A percentile compares a stretch with the other conserved stretches of the same genome.
These are phyloP conservation scores for Drosophila kikkawai DNA, from an alignment of 1,140 invertebrate genomes.

Conservation along the genomic window DNA sequence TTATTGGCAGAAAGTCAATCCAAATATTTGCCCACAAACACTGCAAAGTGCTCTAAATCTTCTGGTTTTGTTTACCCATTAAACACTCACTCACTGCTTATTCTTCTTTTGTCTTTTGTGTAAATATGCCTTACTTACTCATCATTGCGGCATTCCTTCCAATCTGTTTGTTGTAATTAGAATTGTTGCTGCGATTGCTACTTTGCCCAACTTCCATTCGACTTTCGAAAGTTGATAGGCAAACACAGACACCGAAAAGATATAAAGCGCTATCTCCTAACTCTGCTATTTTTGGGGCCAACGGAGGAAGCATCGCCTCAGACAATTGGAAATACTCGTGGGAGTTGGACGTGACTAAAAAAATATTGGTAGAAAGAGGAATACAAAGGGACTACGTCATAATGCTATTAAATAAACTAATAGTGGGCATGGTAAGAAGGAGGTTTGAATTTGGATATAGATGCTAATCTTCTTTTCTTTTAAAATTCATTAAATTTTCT, in stretches of 20 bases:
- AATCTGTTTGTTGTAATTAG: conserved; percentile 44
- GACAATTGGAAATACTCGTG: conserved; percentile 46
- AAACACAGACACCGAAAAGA: conserved; percentile 56
- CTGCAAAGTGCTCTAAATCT: conserved; percentile 16
- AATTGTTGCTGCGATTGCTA: conserved; percentile 36
- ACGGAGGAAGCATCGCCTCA: conserved; percentile 48
- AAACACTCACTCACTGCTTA: conserved; percentile 12
- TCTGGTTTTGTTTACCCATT: conserved; percentile 26
- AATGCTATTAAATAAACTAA: conserved; percentile 52
- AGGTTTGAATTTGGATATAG: neutral
- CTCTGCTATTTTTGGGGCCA: conserved; percentile 55
- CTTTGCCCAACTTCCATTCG: conserved; percentile 56
- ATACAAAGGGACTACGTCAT: conserved; percentile 20
- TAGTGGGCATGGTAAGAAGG: conserved; percentile 47
- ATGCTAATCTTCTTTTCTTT: neutral
- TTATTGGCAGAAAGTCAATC: conserved; percentile 10
- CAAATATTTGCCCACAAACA: conserved; percentile 22
- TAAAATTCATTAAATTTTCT: neutral
- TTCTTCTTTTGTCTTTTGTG: conserved; percentile 31
- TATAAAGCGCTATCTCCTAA: conserved; percentile 51
- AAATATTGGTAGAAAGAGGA: neutral
- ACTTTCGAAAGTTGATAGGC: conserved; percentile 71
- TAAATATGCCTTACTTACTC: conserved; percentile 55
- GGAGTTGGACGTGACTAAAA: conserved; percentile 46
- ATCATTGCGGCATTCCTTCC: conserved; percentile 45